Evolutionary conservation across 1,140 invertebrate genomes (phyloP).

Genomic region (Zaprionus vittiger): DNA sequence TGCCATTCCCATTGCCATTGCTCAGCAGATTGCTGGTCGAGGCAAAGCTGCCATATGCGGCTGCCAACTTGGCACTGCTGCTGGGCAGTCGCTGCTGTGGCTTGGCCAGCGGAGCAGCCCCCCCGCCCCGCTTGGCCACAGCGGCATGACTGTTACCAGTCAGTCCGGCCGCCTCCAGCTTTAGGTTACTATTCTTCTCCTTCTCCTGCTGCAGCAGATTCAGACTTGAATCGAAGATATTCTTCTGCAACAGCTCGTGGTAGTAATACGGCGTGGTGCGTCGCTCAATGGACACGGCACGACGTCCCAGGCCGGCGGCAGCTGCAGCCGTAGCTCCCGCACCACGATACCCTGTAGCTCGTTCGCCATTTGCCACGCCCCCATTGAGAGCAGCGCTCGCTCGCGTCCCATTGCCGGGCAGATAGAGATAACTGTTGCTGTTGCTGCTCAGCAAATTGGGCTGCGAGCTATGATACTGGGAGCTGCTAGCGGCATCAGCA

Average conservation of each 20-base stretch:
- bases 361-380: slow-evolving; percentile 3
- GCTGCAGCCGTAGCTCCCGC: slow-evolving; percentile 27
- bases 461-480: slow-evolving; percentile 78
- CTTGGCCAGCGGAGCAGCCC: slow-evolving; percentile 34
- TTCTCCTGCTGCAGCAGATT: slow-evolving; percentile 74
- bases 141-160: neutral
- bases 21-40: slow-evolving; percentile 59
- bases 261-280: slow-evolving; percentile 83
- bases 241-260: slow-evolving; percentile 77
- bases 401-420: slow-evolving; percentile 18
- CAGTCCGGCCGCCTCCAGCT: slow-evolving; percentile 47
- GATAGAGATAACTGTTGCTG: slow-evolving; percentile 53
- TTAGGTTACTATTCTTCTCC: slow-evolving; percentile 65
- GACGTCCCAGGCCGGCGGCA: slow-evolving; percentile 54
- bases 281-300: slow-evolving; percentile 62
- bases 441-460: slow-evolving; percentile 69
- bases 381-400: slow-evolving; percentile 6
- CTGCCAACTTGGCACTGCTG: slow-evolving; percentile 44
- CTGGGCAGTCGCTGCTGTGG: slow-evolving; percentile 58
- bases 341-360: slow-evolving; percentile 17
- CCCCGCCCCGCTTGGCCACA: slow-evolving; percentile 16
- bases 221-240: slow-evolving; percentile 79
- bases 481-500: slow-evolving; percentile 10
- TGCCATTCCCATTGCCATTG: slow-evolving; percentile 45
- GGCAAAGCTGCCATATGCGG: slow-evolving; percentile 47